phyloP scores from a whole-genome alignment of 1,140 invertebrate species.

The Euura lappo region DNA sequence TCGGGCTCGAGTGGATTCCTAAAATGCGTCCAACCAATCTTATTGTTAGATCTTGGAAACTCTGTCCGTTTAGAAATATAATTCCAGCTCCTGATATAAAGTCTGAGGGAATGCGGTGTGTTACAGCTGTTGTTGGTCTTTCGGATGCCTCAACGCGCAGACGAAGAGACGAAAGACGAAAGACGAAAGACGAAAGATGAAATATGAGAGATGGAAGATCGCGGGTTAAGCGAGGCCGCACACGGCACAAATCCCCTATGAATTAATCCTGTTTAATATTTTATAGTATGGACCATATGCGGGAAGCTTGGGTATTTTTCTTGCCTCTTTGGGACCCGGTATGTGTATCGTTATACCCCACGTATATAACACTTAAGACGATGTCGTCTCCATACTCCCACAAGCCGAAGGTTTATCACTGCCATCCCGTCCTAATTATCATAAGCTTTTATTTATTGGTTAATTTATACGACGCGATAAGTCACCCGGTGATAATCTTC shows the following conservation, averaged over 20 bases:
- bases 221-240: background rate
- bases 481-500: background rate
- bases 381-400: no score
- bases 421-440: slow-evolving; percentile 12
- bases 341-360: no score
- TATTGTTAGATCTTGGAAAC: no score
- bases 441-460: slow-evolving; percentile 22
- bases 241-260: slow-evolving; percentile 4
- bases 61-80: slow-evolving; percentile 33
- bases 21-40: no score
- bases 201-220: background rate
- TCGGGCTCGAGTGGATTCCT: no score
- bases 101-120: slow-evolving; percentile 7
- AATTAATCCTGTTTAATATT: slow-evolving; percentile 22
- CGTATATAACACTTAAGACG: no score
- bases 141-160: no score
- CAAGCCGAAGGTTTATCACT: background rate
- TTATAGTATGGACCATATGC: background rate
- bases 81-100: slow-evolving; percentile 14
- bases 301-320: background rate
- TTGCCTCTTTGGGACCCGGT: background rate
- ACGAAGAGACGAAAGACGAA: no score
- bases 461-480: slow-evolving; percentile 6
- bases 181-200: no score
- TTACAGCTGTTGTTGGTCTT: slow-evolving; percentile 10